Evolutionary conservation across 1,140 invertebrate species (phyloP), one percentile per base, ranked within the genome.

Genomic region (Wasmannia auropunctata): DNA sequence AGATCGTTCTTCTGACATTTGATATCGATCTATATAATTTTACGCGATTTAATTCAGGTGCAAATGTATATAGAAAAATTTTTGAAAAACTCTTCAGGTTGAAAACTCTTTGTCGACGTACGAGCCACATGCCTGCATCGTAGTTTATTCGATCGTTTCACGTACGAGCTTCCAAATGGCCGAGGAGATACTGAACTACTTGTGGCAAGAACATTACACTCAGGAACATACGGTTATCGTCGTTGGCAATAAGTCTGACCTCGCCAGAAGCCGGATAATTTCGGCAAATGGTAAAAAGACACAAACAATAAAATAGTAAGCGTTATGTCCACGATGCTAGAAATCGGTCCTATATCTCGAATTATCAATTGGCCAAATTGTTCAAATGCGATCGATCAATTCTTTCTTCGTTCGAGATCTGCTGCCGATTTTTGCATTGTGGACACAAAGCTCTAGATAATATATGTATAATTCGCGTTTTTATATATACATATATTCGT

Each of bases 231-330:
- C 98, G 2, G 97, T 98, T 31, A 98, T 99, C 83, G 96, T 99
- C 4, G 98, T 99, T 11, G 98, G 97, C 54, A 99, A 99, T 94
- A 99, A 99, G 94, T 97, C 97, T 3, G 98, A 99, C 93, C 95
- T 99, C 63, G 98, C 98, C 0, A 95, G 98, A 90, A 97, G 98
- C 10, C 96, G 98, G 63, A 97, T 97, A 49, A 98, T 99, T 62
- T 95, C 97, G 14, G 96, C 96, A 25, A 97, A 97, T 94, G 98
- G 98, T 98, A 94, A 96, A 95, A 96, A 95, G 3, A 60, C n/a
- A n/a, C 25, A 3, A 76, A n/a, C 22, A 62, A 77, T 6, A 40
- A 0, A 60, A 76, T 60, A 43, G 10, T n/a, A n/a, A n/a, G n/a
- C n/a, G n/a, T n/a, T n/a, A n/a, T n/a, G n/a, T n/a, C n/a, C n/a